These are phyloP conservation scores for Brachionus sp. DNA, from an alignment of 1,140 invertebrate genomes.

Conservation along the genomic window DNA sequence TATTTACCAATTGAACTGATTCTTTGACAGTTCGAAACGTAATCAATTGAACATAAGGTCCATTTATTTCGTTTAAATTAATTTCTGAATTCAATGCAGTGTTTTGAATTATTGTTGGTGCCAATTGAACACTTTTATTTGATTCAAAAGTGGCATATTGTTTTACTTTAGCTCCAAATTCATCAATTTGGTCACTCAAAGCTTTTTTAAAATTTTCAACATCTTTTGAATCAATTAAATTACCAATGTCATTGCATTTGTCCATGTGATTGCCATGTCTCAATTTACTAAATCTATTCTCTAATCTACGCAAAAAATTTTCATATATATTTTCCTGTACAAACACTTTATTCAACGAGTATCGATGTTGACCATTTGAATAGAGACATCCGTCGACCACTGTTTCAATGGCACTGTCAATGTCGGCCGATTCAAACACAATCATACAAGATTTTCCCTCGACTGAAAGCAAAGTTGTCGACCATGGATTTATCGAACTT, in stretches of 20 bases:
- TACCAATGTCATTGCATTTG: constrained; percentile 59
- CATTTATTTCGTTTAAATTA: constrained; percentile 47
- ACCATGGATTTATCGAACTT: background rate
- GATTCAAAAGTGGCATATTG: background rate
- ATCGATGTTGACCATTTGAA: constrained; percentile 60
- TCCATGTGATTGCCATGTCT: constrained; percentile 60
- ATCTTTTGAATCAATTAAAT: constrained; percentile 56
- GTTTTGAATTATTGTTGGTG: constrained; percentile 15
- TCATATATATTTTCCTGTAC: constrained; percentile 64
- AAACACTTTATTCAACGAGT: constrained; percentile 55
- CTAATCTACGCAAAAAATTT: constrained; percentile 61
- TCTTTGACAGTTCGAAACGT: constrained; percentile 66
- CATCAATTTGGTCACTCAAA: constrained; percentile 55
- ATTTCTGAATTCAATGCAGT: constrained; percentile 43
- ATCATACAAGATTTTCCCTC: constrained; percentile 62
- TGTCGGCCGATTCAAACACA: constrained; percentile 64
- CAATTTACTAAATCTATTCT: constrained; percentile 56
- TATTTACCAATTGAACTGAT: constrained; percentile 64
- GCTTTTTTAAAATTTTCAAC: constrained; percentile 51
- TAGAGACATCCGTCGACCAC: constrained; percentile 63
- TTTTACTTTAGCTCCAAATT: background rate
- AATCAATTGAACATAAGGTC: constrained; percentile 61
- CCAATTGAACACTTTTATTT: background rate
- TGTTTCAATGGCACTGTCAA: constrained; percentile 64
- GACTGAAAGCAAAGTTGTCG: constrained; percentile 52